Evolutionary conservation across 2,797 vertebrate species (phyloP).

Genomic region (Apogon talboti): DNA sequence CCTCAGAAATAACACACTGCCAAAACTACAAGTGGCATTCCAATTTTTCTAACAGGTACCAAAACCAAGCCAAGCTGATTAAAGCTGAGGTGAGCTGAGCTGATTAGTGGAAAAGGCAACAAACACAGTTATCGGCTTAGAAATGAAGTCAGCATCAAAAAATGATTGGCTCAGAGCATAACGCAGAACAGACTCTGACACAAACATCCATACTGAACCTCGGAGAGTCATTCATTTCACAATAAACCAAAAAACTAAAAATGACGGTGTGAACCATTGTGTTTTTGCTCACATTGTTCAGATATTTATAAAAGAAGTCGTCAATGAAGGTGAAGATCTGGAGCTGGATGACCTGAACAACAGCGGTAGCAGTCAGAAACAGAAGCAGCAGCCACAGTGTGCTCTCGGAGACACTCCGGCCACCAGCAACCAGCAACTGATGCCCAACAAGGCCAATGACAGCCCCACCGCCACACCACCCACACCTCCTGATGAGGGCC

Average conservation of each 20-base stretch:
- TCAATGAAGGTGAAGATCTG: conserved; percentile 89
- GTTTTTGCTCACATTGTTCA: conserved; percentile 60
- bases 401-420: conserved; percentile 71
- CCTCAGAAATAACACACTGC: no score
- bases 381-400: conserved; percentile 80
- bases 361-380: conserved; percentile 89
- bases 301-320: conserved; percentile 90
- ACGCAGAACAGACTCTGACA: no score
- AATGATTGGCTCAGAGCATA: no score
- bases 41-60: no score
- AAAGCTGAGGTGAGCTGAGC: no score
- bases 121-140: no score
- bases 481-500: conserved; percentile 80
- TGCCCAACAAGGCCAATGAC: conserved; percentile 66
- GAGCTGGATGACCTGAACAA: conserved; percentile 94
- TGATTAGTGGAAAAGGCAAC: no score
- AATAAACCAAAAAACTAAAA: conserved; percentile 10
- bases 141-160: no score
- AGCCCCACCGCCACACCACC: conserved; percentile 83
- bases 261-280: background rate
- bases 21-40: no score
- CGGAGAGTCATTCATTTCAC: conserved; percentile 8
- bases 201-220: no score
- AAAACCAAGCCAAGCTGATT: no score
- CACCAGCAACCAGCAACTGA: conserved; percentile 75